Evolutionary conservation across 2,888 invertebrate species (phyloP).

Genomic region (Pyrrhosoma nymphula): DNA sequence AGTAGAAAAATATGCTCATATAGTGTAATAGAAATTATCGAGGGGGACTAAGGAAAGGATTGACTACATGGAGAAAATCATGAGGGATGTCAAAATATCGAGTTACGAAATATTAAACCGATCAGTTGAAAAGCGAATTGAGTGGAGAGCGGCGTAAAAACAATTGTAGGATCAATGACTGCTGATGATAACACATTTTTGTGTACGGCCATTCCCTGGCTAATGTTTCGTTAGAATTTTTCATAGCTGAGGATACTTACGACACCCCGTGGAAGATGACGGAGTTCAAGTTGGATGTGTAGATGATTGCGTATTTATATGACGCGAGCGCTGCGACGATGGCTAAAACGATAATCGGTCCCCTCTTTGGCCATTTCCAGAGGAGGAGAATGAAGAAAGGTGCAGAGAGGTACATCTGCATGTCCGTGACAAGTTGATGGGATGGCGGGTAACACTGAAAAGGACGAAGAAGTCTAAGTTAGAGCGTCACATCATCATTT

Average conservation of each 20-base stretch:
- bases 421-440: conserved; percentile 69
- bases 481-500: neutral
- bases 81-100: too few species aligned
- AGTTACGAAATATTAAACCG: too few species aligned
- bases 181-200: too few species aligned
- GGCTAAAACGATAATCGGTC: neutral
- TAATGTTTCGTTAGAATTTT: too few species aligned
- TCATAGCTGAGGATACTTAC: conserved; percentile 52
- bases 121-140: too few species aligned
- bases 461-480: neutral
- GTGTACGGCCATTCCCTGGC: too few species aligned
- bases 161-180: too few species aligned
- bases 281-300: conserved; percentile 43
- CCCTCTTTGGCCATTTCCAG: conserved; percentile 68
- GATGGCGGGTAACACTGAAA: conserved; percentile 70
- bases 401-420: conserved; percentile 69
- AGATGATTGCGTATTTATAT: conserved; percentile 53
- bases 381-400: conserved; percentile 68
- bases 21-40: too few species aligned
- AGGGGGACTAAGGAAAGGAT: too few species aligned
- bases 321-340: conserved; percentile 41
- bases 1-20: too few species aligned
- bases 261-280: conserved; percentile 68
- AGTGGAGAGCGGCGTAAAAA: too few species aligned
- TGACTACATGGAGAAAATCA: too few species aligned